Conservation (phyloP, 92 coral and sea anemone species). For the Phymanthus crucifer region DNA sequence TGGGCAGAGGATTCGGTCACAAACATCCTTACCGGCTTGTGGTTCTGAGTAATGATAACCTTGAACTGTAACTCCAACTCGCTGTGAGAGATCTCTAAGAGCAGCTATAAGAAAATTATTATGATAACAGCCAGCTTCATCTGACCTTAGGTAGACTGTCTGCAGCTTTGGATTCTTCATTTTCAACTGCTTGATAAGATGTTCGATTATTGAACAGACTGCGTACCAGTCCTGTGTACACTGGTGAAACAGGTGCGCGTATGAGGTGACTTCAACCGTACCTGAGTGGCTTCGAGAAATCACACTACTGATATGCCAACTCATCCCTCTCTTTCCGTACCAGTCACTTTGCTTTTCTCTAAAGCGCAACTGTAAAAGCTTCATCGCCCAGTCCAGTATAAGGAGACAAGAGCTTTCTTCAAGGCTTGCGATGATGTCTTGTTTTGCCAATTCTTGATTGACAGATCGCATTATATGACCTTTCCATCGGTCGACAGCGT, state of each 20-base stretch:
- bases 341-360: slow-evolving; percentile 80
- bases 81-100: slow-evolving; percentile 52
- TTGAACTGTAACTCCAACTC: slow-evolving; percentile 57
- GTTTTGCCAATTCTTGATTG: slow-evolving; percentile 71
- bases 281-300: slow-evolving; percentile 40
- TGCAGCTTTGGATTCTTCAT: slow-evolving; percentile 47
- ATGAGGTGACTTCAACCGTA: slow-evolving; percentile 57
- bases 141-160: slow-evolving; percentile 49
- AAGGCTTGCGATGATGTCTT: slow-evolving; percentile 53
- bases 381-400: slow-evolving; percentile 87
- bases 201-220: slow-evolving; percentile 68
- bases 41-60: slow-evolving; percentile 77
- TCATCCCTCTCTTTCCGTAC: slow-evolving; percentile 72
- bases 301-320: slow-evolving; percentile 75
- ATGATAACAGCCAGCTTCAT: slow-evolving; percentile 76
- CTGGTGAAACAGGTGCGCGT: slow-evolving; percentile 74
- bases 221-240: slow-evolving; percentile 83
- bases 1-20: slow-evolving; percentile 74
- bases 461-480: slow-evolving; percentile 75
- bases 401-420: slow-evolving; percentile 59
- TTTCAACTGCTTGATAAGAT: slow-evolving; percentile 60
- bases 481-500: slow-evolving; percentile 67
- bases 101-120: slow-evolving; percentile 65
- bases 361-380: slow-evolving; percentile 72
- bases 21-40: no score